A percentile compares a stretch with the other conserved stretches of the same genome.
Conservation (phyloP, 2,888 invertebrate species). For the Drosophila vallismaia region DNA sequence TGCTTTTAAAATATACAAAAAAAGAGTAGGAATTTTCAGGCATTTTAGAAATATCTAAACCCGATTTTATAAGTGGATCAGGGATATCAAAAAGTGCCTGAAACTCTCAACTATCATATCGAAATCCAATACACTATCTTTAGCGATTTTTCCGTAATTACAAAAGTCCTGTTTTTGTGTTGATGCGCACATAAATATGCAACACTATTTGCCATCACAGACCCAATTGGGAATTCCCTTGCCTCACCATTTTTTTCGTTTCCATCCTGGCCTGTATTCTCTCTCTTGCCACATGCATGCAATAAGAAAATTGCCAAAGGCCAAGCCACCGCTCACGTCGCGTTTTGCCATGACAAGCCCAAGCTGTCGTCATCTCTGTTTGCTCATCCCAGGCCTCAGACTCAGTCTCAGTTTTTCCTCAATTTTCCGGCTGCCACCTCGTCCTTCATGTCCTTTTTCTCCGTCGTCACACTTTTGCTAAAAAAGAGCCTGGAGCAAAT, state of each 20-base stretch:
- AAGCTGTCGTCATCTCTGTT: conserved; percentile 33
- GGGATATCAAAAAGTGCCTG: not conserved
- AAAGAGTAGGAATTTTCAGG: no score
- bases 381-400: conserved; percentile 27
- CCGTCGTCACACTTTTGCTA: not conserved
- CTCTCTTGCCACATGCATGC: conserved; percentile 34
- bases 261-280: not conserved
- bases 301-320: conserved; percentile 48
- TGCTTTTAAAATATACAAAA: not conserved
- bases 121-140: not conserved
- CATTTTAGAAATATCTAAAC: no score
- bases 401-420: conserved; percentile 29
- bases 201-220: conserved; percentile 44
- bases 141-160: conserved; percentile 54
- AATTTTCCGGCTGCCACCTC: conserved; percentile 19
- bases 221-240: conserved; percentile 11
- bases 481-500: conserved; percentile 12
- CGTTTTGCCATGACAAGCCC: conserved; percentile 38
- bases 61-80: no score
- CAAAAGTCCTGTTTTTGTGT: conserved; percentile 40
- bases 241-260: conserved; percentile 1
- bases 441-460: not conserved
- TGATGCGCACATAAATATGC: conserved; percentile 56
- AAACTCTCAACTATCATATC: not conserved
- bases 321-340: conserved; percentile 39